Base-by-base conservation (phyloP, 1,140 invertebrate genomes). In the Temnothorax longispinosus region DNA sequence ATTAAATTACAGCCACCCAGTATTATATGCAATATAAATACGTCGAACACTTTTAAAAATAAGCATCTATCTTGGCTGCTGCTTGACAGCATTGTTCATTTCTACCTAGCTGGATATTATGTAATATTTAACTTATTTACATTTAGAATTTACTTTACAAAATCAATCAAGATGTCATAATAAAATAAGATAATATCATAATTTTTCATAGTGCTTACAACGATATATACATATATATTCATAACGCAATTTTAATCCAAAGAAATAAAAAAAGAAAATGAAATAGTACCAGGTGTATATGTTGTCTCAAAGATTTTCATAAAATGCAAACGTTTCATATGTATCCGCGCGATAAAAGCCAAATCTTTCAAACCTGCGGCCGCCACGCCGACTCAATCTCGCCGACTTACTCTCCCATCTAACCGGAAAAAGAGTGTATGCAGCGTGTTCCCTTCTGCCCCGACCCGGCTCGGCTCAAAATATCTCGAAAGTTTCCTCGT, bases 401-500 rank as follows among this genome's bases (percentile, higher is more conserved):
- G 18, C 76, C 71, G 75, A 74, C 52, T 75, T 74, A 74, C 44
- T 80, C 62, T 67, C 77, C 77, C 69, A 52, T 38, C 69, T 84
- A 84, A 84, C 80, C 58, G 78, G 50, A 72, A 75, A 60, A 87
- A 60, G 65, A 84, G 71, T 52, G 32, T 71, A 81, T 88, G 69
- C 54, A 75, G n/a, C 69, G 69, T 38, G 21, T 84, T 84, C 67
- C 67, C 67, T 60, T 72, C 52, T 50, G 32, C 32, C 65, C 47
- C 64, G n/a, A 52, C 35, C 85, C 41, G 71, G 62, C 60, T 89
- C 21, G 71, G 69, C 60, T 89, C 87, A 77, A 89, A 90, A 88
- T 91, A 93, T 91, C 87, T 88, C 54, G 86, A 92, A 94, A 93
- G 92, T 93, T 94, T 93, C 27, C 90, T 91, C 88, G 90, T 93